Percentiles rank a stretch among this genome's conserved stretches.
phyloP scores from a whole-genome alignment of 2,797 vertebrate genomes.

The Esox lucius region DNA sequence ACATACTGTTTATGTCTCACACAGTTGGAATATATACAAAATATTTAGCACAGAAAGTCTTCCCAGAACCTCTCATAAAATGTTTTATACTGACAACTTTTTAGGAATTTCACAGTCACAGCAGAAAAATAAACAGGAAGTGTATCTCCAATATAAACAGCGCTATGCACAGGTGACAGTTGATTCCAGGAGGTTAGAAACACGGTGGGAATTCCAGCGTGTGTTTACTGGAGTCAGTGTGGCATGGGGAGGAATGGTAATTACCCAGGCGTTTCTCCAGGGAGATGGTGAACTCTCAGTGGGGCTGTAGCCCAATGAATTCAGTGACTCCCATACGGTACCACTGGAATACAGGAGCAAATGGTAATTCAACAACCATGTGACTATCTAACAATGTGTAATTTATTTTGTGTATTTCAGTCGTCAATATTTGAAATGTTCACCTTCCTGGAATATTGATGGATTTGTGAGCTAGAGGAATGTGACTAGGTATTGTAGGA shows the following conservation, averaged over 20 bases:
- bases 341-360: neutral
- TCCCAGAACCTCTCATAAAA: no score
- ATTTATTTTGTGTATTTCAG: constrained; percentile 12
- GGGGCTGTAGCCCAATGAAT: neutral
- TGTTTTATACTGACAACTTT: no score
- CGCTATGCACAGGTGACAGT: no score
- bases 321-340: neutral
- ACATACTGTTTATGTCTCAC: no score
- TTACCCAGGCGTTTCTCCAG: neutral
- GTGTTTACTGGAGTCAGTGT: neutral
- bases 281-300: neutral
- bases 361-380: neutral
- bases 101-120: no score
- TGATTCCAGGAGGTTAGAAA: neutral
- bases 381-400: constrained; percentile 35
- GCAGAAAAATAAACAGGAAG: no score
- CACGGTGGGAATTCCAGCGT: neutral
- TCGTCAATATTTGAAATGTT: constrained; percentile 9
- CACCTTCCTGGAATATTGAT: neutral
- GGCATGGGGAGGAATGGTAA: neutral
- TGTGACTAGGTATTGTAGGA: neutral
- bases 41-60: no score
- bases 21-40: no score
- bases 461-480: neutral
- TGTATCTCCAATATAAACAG: no score